Conservation (phyloP, 2,888 invertebrate genomes). For the Netelia melanura region DNA sequence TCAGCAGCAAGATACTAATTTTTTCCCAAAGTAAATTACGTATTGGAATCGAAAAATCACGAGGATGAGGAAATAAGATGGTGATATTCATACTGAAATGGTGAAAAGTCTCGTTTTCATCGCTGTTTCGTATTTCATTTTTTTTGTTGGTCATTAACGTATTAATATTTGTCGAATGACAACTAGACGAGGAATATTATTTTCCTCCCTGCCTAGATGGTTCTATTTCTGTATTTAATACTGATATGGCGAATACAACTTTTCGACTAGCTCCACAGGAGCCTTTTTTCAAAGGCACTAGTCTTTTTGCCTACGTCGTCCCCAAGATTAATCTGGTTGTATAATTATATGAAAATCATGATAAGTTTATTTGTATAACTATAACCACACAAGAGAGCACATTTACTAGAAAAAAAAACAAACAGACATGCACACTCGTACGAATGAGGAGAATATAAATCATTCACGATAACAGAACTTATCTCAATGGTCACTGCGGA, state of each 20-base stretch:
- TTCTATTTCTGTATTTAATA: slow-evolving; percentile 60
- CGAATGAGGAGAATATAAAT: background rate
- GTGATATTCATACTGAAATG: background rate
- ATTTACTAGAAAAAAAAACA: slow-evolving; percentile 31
- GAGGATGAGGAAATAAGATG: background rate
- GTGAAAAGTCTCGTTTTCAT: background rate
- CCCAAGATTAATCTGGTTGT: too few species aligned
- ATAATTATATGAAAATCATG: background rate
- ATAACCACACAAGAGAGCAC: background rate
- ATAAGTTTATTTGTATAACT: background rate
- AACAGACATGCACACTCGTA: slow-evolving; percentile 34
- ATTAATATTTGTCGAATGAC: slow-evolving; percentile 35
- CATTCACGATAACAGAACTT: slow-evolving; percentile 18
- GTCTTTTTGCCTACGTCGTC: background rate
- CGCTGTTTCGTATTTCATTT: slow-evolving; percentile 6
- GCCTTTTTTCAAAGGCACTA: background rate
- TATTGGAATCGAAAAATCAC: slow-evolving; percentile 7
- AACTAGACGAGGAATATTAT: slow-evolving; percentile 29
- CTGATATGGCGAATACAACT: slow-evolving; percentile 59
- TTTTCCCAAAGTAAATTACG: background rate
- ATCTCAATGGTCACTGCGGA: slow-evolving; percentile 11
- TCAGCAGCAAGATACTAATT: background rate
- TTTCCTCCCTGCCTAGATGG: slow-evolving; percentile 25
- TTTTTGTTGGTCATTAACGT: background rate
- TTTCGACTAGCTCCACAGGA: slow-evolving; percentile 39